These are phyloP conservation scores for Rhincodon typus DNA, from an alignment of 2,797 vertebrate genomes.

Conservation along the genomic window DNA sequence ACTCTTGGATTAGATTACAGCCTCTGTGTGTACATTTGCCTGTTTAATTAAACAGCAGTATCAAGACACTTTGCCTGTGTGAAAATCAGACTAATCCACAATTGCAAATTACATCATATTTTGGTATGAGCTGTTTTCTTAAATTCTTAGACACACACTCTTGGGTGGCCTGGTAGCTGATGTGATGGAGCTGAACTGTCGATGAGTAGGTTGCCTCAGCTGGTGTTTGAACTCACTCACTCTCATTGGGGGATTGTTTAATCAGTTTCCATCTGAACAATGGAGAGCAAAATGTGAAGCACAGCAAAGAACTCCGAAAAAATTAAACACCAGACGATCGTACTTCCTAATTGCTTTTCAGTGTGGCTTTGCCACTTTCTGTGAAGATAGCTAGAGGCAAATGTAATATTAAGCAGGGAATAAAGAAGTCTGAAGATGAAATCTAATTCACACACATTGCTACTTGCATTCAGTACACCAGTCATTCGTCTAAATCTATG, in stretches of 20 bases:
- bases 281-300: background rate
- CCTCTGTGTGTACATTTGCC: background rate
- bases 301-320: background rate
- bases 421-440: background rate
- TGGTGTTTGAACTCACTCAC: slow-evolving; percentile 27
- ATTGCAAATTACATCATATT: slow-evolving; percentile 26
- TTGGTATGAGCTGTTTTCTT: background rate
- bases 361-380: background rate
- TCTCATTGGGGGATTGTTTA: slow-evolving; percentile 1
- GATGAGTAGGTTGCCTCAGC: slow-evolving; percentile 23
- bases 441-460: background rate
- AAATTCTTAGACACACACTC: slow-evolving; percentile 9
- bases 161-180: slow-evolving; percentile 25
- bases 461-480: background rate
- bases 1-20: background rate
- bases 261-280: background rate
- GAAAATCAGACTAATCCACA: background rate
- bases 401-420: background rate
- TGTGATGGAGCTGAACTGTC: background rate
- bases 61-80: slow-evolving; percentile 3
- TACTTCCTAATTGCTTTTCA: background rate
- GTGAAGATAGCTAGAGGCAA: background rate
- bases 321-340: background rate
- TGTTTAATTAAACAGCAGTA: slow-evolving; percentile 27
- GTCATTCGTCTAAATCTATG: background rate